These are phyloP conservation scores for Motacilla tschutschensis DNA, from an alignment of 2,113 vertebrate genomes.

Conservation along the genomic window DNA sequence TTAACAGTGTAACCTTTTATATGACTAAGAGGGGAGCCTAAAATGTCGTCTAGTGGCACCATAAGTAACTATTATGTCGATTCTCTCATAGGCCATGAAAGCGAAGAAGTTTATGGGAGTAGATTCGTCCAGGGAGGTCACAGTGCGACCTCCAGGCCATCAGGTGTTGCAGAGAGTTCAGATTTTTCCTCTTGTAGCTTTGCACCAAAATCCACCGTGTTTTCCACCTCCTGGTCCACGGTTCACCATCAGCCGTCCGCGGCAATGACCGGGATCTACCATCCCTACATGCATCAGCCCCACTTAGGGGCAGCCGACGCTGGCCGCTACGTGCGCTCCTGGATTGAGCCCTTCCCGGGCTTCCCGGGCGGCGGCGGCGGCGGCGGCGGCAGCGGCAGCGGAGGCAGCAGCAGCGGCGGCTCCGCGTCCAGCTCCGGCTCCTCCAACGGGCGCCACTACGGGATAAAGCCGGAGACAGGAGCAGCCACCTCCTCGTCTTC, in stretches of 20 bases:
- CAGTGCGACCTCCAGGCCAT: slow-evolving; percentile 85
- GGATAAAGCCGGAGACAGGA: slow-evolving; percentile 85
- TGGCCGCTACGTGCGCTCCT: slow-evolving; percentile 91
- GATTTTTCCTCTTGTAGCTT: slow-evolving; percentile 96
- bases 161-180: slow-evolving; percentile 87
- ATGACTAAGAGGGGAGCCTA: slow-evolving; percentile 88
- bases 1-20: slow-evolving; percentile 92
- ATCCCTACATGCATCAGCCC: slow-evolving; percentile 89
- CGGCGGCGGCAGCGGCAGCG: slow-evolving; percentile 21
- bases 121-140: slow-evolving; percentile 89
- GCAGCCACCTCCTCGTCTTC: slow-evolving; percentile 73
- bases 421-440: slow-evolving; percentile 57
- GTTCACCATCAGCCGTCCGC: slow-evolving; percentile 85
- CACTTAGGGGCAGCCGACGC: slow-evolving; percentile 86
- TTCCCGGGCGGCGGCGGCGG: slow-evolving; percentile 73
- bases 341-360: slow-evolving; percentile 91
- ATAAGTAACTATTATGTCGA: slow-evolving; percentile 97
- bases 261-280: slow-evolving; percentile 89
- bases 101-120: slow-evolving; percentile 89
- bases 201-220: slow-evolving; percentile 91
- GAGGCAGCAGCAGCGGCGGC: slow-evolving; percentile 44
- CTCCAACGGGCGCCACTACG: slow-evolving; percentile 81
- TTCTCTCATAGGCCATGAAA: slow-evolving; percentile 93
- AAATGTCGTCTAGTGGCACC: slow-evolving; percentile 96
- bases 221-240: slow-evolving; percentile 90